Conservation (phyloP, 2,113 vertebrate species). For the Oryzias celebensis region DNA sequence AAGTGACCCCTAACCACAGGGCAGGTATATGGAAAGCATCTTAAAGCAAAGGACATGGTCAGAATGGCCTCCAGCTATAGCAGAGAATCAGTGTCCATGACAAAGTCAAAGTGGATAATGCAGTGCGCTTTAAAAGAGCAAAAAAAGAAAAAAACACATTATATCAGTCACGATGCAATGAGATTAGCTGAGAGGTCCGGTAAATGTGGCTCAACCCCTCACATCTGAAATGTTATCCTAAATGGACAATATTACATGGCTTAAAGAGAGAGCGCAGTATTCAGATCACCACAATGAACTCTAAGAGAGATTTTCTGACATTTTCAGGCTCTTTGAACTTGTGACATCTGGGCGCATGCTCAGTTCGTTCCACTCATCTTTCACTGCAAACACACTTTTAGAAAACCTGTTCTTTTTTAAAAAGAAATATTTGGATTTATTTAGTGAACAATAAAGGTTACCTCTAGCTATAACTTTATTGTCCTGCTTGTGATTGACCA, state of each 20-base stretch:
- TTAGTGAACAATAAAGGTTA: too few relatives aligned
- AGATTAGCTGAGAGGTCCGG: constrained; percentile 43
- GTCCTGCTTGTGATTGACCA: too few relatives aligned
- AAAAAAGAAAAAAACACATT: constrained; percentile 49
- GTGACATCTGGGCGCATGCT: too few relatives aligned
- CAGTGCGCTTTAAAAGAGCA: constrained; percentile 48
- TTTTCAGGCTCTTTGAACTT: too few relatives aligned
- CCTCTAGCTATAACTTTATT: too few relatives aligned
- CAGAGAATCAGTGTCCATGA: constrained; percentile 31
- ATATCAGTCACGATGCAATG: constrained; percentile 42
- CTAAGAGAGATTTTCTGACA: too few relatives aligned
- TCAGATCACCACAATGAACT: too few relatives aligned
- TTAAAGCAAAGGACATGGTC: constrained; percentile 36
- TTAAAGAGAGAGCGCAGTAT: too few relatives aligned
- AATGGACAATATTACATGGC: neutral
- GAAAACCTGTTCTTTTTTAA: too few relatives aligned
- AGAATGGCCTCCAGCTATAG: constrained; percentile 38
- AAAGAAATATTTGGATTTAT: too few relatives aligned
- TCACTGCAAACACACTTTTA: too few relatives aligned
- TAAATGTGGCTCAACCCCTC: constrained; percentile 40
- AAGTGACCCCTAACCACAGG: constrained; percentile 13
- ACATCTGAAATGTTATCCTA: constrained; percentile 18
- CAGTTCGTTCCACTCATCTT: too few relatives aligned
- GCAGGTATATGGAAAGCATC: constrained; percentile 23
- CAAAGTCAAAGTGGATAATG: constrained; percentile 44